Base-by-base conservation (phyloP, 2,888 invertebrate species). In the Hylaea fasciaria region DNA sequence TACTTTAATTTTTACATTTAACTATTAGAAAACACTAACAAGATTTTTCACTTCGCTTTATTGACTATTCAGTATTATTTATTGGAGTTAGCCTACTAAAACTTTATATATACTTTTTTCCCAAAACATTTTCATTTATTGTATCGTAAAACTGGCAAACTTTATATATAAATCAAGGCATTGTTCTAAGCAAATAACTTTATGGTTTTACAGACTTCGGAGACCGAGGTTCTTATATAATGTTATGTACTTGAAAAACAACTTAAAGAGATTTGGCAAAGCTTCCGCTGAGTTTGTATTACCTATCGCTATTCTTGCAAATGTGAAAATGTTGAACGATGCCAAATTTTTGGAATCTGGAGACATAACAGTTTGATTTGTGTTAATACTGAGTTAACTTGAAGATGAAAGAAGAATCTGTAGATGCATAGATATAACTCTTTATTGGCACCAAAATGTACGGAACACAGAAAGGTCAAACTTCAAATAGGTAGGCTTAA, bases 251-350 rank as follows among this genome's bases (percentile, higher is more conserved):
- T 79, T 74, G 69, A 75, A 80, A 81, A 83, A 83, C 82, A 85
- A 82, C 81, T 81, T 78, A 72, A 50, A 57, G 78, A 83, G 81
- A 87, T 86, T 88, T 88, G 88, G 87, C 88, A 87, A 72, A 74
- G 82, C 72, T 80, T 82, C 74, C 74, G 85, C 84, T 76, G 82
- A 87, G 81, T 82, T 82, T 72, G 81, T 80, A 80, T 85, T 82
- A 78, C 78, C 53, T 58, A 61, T 57, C 74, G 72, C 68, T 74
- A 73, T 71, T 74, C 73, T 72, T 73, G 73, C 69, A 74, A 72
- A 78, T 70, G 62, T 66, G 71, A 69, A 72, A 79, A 75, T 81
- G 78, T 83, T 73, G 77, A 74, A 72, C 71, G 71, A 71, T 82
- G 85, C 83, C 85, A 85, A 85, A 72, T 69, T 70, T 72, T 69